phyloP scores from a whole-genome alignment of 2,888 invertebrate species.

The Tridacna crocea region DNA sequence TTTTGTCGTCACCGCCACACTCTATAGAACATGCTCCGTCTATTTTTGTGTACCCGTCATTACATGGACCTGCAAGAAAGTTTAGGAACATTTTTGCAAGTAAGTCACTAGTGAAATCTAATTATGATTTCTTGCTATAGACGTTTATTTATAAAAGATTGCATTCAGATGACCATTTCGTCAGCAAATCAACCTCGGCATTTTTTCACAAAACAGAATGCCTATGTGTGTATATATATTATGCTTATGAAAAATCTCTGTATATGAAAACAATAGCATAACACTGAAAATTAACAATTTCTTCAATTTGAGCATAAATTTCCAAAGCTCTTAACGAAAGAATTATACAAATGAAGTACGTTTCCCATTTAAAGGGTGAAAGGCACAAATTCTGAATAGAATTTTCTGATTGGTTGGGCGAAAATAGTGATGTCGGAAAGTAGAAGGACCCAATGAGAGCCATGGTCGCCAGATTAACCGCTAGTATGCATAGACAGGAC shows the following conservation, averaged over 20 bases:
- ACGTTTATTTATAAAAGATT: background rate
- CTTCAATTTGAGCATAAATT: background rate
- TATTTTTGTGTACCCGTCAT: background rate
- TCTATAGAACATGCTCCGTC: background rate
- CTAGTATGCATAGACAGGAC: no score
- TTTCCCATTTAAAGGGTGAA: no score
- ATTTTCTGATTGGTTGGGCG: no score
- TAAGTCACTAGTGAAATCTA: background rate
- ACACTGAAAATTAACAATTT: no score
- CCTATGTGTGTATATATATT: no score
- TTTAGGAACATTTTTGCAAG: background rate
- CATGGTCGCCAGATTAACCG: no score
- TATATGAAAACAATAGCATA: no score
- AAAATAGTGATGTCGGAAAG: no score
- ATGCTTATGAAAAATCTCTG: no score
- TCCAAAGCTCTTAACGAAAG: background rate
- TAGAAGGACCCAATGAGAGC: no score
- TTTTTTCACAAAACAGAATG: background rate
- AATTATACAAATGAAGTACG: no score
- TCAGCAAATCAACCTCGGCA: background rate
- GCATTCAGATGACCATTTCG: background rate
- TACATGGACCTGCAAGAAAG: conserved; percentile 10
- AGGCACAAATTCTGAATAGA: no score
- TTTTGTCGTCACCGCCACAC: background rate
- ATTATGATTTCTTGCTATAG: background rate